Evolutionary conservation across 2,797 vertebrate genomes (phyloP).

Genomic region (Cottoperca gobio): DNA sequence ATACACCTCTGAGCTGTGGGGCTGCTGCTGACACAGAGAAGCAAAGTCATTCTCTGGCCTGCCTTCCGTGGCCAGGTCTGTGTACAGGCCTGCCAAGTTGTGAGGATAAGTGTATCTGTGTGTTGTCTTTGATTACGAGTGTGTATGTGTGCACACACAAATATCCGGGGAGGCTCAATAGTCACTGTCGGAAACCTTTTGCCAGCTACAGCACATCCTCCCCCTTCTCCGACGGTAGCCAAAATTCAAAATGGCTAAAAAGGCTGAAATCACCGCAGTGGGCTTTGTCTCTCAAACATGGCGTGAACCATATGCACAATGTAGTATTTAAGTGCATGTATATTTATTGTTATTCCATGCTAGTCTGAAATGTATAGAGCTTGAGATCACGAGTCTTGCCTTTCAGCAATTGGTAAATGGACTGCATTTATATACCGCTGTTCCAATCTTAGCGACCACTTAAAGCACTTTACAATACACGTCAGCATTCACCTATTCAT

Average conservation of each 20-base stretch:
- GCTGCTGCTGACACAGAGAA: conserved; percentile 52
- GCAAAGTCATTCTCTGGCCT: conserved; percentile 68
- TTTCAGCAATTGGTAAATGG: no score
- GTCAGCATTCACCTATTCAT: no score
- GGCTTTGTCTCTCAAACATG: conserved; percentile 7
- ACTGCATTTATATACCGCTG: no score
- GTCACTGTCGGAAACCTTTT: conserved; percentile 61
- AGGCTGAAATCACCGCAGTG: conserved; percentile 8
- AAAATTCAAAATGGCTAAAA: conserved; percentile 51
- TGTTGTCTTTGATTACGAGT: conserved; percentile 26
- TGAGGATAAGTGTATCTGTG: conserved; percentile 43
- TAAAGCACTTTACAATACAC: no score
- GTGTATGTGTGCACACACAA: conserved; percentile 37
- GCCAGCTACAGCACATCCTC: conserved; percentile 68
- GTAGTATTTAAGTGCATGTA: conserved; percentile 4
- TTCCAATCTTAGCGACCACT: no score
- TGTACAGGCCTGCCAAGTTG: conserved; percentile 60
- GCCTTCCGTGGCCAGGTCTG: conserved; percentile 45
- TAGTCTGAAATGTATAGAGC: conserved; percentile 10
- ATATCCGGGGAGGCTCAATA: conserved; percentile 48
- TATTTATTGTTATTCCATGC: neutral
- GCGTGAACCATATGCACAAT: conserved; percentile 3
- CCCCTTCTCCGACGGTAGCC: conserved; percentile 39
- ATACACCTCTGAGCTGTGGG: conserved; percentile 42
- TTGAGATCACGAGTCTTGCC: neutral